Evolutionary conservation across 2,113 vertebrate genomes (phyloP).

Genomic region (Stomatorhinus ivindoensis): DNA sequence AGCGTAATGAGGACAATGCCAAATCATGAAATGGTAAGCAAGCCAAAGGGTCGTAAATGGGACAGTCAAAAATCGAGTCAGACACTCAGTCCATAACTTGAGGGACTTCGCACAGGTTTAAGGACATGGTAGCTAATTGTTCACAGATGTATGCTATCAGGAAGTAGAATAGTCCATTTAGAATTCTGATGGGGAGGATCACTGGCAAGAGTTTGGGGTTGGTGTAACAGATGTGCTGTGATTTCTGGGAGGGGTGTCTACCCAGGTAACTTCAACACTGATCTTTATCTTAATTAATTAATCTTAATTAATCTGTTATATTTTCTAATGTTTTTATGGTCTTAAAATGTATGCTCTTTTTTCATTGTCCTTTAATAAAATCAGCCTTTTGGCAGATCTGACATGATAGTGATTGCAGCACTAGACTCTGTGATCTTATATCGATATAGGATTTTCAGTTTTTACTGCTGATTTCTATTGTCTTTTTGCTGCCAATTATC

Average conservation of each 20-base stretch:
- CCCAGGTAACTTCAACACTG: background rate
- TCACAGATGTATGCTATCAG: background rate
- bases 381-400: background rate
- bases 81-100: background rate
- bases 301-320: background rate
- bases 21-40: background rate
- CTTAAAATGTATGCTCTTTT: background rate
- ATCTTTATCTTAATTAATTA: too few relatives aligned
- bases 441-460: background rate
- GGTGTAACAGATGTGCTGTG: background rate
- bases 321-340: background rate
- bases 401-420: background rate
- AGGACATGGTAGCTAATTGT: background rate
- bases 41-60: background rate
- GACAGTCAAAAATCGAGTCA: background rate
- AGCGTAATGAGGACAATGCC: background rate
- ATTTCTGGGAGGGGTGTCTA: background rate
- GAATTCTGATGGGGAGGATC: background rate
- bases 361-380: background rate
- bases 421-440: background rate
- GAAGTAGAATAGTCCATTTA: background rate
- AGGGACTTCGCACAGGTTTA: background rate
- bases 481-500: too few relatives aligned
- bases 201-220: background rate
- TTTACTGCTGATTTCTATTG: too few relatives aligned